Evolutionary conservation across 2,797 vertebrate species (phyloP), one percentile per base, ranked within the genome.

Genomic region (Pipistrellus pygmaeus): DNA sequence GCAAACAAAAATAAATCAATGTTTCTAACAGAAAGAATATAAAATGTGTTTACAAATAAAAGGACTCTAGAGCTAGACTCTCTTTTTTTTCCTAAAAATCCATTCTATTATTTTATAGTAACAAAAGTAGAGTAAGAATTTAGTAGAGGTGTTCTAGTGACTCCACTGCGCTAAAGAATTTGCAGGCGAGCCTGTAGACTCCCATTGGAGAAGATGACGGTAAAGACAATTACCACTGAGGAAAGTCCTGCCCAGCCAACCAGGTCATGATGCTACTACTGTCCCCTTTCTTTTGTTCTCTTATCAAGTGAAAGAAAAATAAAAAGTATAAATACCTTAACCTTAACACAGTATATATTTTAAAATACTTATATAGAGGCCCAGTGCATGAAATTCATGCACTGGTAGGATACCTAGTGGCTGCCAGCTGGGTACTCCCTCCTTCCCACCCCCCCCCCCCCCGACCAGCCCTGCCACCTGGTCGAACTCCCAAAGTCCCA

Each of bases 1-100:
- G 53, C 83, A 94, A 94, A 88, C 51, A 78, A 91, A 94, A 90
- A 76, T 71, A 69, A 91, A 60, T 73, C 57, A 88, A 71, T 66
- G 51, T 35, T 82, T 85, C 86, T 69, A 78, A 76, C 30, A 96
- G 7, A 89, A 93, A 44, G 41, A 90, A 95, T 30, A 82, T 12
- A 1, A 23, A 46, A 68, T 69, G 8, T 35, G 64, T 94, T 76
- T 75, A 2, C n/a, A 95, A 93, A 69, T 75, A 64, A 95, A 91
- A 88, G 85, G 41, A 86, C 7, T 23, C 68, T 12, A 82, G 20
- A 69, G 12, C 27, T 68, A 55, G 11, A 81, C 89, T 44, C 44
- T 4, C 11, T 68, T 72, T 71, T 68, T 62, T 68, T 55, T 69
- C 38, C 38, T 8, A 25, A 81, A 87, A 93, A 76, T 44, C 48